Evolutionary conservation across 1,140 invertebrate species (phyloP).

Genomic region (Daktulosphaira vitifoliae): DNA sequence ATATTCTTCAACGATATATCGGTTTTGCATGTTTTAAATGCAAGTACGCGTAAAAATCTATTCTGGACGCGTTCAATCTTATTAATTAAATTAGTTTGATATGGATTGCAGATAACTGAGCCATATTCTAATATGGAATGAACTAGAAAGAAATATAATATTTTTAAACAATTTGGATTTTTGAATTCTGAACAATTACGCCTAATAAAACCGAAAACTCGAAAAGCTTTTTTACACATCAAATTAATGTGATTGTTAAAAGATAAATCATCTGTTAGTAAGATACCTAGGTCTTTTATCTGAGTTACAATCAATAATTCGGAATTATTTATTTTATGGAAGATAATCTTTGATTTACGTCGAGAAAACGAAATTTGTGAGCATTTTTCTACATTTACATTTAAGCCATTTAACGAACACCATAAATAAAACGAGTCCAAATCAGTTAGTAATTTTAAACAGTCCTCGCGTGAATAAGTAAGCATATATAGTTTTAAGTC

Average conservation of each 20-base stretch:
- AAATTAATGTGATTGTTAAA: background rate
- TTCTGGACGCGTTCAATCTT: background rate
- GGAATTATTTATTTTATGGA: background rate
- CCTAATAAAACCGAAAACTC: background rate
- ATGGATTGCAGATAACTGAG: background rate
- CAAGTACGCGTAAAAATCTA: background rate
- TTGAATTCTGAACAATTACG: background rate
- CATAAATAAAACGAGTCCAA: background rate
- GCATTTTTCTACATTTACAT: background rate
- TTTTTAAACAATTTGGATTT: background rate
- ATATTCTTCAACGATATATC: background rate
- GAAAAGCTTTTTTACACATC: background rate
- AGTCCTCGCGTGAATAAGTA: background rate
- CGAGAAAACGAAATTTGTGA: background rate
- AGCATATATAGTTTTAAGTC: constrained; percentile 10
- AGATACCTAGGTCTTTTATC: background rate
- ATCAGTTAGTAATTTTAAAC: background rate
- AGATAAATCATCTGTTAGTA: background rate
- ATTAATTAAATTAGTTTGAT: no score
- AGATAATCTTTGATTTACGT: background rate
- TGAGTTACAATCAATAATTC: background rate
- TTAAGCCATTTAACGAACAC: background rate
- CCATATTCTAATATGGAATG: background rate
- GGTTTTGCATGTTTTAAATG: background rate
- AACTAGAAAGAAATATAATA: background rate